These are phyloP conservation scores for Drosophila eugracilis DNA, from an alignment of 1,140 invertebrate species.

Conservation along the genomic window DNA sequence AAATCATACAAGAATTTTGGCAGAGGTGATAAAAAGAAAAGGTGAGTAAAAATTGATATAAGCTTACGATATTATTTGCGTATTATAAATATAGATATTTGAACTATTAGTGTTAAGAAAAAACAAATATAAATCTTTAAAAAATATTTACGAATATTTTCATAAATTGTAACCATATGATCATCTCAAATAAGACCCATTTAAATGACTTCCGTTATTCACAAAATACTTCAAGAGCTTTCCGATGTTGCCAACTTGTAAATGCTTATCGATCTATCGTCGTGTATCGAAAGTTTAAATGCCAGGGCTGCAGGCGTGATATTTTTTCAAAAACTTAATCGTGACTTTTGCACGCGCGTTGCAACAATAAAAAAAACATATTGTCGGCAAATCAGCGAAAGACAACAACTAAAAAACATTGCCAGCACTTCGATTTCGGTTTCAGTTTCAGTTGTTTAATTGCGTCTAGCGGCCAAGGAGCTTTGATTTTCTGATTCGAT, in stretches of 20 bases:
- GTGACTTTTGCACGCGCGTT: constrained; percentile 7
- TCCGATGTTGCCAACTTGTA: too few relatives aligned
- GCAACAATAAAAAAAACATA: constrained; percentile 38
- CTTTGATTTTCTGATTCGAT: constrained; percentile 39
- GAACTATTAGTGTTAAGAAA: too few relatives aligned
- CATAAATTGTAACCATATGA: too few relatives aligned
- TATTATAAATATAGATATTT: too few relatives aligned
- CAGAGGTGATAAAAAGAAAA: neutral
- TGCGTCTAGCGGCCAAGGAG: constrained; percentile 36
- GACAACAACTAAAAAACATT: constrained; percentile 30
- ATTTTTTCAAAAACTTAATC: constrained; percentile 38
- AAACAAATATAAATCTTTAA: too few relatives aligned
- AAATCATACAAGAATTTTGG: too few relatives aligned
- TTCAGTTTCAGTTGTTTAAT: constrained; percentile 35
- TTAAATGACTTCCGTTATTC: neutral
- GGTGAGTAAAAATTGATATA: neutral
- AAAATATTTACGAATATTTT: too few relatives aligned
- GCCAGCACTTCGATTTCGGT: constrained; percentile 26
- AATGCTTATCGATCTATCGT: constrained; percentile 19
- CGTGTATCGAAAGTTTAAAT: constrained; percentile 5
- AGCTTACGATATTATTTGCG: too few relatives aligned
- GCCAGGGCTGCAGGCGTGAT: constrained; percentile 18
- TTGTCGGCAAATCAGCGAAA: constrained; percentile 9
- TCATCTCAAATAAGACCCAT: too few relatives aligned
- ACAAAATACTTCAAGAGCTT: neutral